These are phyloP conservation scores for Amphimedon queenslandica DNA, from an alignment of 37 sponge, comb jelly and placozoan species.

Conservation along the genomic window DNA sequence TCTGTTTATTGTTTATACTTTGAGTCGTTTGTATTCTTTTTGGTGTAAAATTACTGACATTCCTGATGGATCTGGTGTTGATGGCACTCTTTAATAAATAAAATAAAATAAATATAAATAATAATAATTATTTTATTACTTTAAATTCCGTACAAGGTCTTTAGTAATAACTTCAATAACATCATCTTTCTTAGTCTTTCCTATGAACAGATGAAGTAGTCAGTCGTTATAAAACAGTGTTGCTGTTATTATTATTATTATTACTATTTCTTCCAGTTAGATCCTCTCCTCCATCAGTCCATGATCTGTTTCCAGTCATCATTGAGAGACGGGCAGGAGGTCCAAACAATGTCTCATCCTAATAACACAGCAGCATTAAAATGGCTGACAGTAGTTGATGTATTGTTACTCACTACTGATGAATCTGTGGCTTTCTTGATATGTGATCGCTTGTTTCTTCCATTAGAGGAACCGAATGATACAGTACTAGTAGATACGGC, in stretches of 20 bases:
- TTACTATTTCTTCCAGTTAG: too few relatives aligned
- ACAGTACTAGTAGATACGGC: not conserved
- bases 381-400: not conserved
- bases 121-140: slow-evolving; percentile 18
- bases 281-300: slow-evolving; percentile 23
- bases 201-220: not conserved
- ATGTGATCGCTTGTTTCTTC: not conserved
- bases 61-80: slow-evolving; percentile 94
- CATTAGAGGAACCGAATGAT: not conserved
- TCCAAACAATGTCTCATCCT: slow-evolving; percentile 84
- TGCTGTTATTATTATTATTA: too few relatives aligned
- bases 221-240: too few relatives aligned
- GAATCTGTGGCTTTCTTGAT: not conserved
- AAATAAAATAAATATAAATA: not conserved
- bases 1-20: too few relatives aligned
- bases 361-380: not conserved
- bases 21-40: slow-evolving; percentile 65
- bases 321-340: slow-evolving; percentile 57
- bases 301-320: slow-evolving; percentile 77
- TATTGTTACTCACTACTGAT: not conserved
- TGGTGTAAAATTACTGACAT: slow-evolving; percentile 62
- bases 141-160: slow-evolving; percentile 93
- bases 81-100: slow-evolving; percentile 51
- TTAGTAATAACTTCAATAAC: slow-evolving; percentile 91
- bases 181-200: slow-evolving; percentile 11